These are phyloP conservation scores for Perodicticus potto DNA, from an alignment of 2,797 vertebrate species.

Conservation along the genomic window DNA sequence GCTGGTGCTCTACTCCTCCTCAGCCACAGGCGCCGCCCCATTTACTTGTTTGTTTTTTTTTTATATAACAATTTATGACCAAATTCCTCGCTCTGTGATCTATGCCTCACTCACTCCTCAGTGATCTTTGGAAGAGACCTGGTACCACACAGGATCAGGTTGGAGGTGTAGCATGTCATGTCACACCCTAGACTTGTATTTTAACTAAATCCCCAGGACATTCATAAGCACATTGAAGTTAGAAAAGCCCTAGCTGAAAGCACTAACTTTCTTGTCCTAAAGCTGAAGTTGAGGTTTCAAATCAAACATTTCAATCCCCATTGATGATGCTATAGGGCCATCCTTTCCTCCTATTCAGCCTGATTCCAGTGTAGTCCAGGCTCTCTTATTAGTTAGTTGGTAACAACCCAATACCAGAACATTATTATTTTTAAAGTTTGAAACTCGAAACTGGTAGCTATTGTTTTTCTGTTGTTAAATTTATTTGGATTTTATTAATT, in stretches of 20 bases:
- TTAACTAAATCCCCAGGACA: not conserved
- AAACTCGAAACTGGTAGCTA: not conserved
- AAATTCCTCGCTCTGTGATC: slow-evolving; percentile 28
- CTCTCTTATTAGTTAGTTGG: slow-evolving; percentile 3
- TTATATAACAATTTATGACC: not conserved
- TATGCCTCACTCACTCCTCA: slow-evolving; percentile 7
- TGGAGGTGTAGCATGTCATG: not conserved
- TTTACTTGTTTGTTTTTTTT: not conserved
- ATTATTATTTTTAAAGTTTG: slow-evolving; percentile 42
- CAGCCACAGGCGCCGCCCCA: too few species aligned
- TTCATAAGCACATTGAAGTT: not conserved
- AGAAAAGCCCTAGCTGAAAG: not conserved
- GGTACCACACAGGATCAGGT: not conserved
- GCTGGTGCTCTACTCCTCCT: too few species aligned
- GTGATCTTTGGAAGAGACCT: not conserved
- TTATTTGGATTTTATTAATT: slow-evolving; percentile 47
- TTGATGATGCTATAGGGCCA: not conserved
- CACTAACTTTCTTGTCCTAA: not conserved
- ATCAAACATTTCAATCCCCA: not conserved
- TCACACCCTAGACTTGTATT: not conserved
- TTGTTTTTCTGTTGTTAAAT: slow-evolving; percentile 45
- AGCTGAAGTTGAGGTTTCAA: not conserved
- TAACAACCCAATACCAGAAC: slow-evolving; percentile 29
- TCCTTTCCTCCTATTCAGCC: slow-evolving; percentile 30
- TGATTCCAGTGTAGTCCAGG: not conserved